Conservation (phyloP, 2,113 vertebrate genomes). For the Rutilus rutilus region DNA sequence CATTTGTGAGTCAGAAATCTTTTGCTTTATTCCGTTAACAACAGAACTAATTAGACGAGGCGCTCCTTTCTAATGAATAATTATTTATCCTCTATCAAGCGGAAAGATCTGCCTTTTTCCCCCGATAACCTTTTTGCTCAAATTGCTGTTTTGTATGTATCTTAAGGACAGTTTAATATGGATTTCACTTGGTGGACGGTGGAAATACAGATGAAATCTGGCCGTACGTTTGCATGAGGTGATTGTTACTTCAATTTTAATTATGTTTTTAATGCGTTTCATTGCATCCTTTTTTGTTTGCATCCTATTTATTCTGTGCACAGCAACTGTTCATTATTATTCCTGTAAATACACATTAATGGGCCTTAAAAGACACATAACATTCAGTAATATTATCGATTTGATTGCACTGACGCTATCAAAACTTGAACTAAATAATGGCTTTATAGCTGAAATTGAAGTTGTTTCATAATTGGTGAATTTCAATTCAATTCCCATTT, state of each 20-base stretch:
- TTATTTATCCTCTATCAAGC: conserved; percentile 75
- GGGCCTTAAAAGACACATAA: neutral
- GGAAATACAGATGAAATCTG: neutral
- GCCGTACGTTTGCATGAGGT: neutral
- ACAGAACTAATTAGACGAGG: conserved; percentile 71
- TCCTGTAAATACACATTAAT: neutral
- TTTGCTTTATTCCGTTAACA: conserved; percentile 62
- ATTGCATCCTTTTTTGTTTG: neutral
- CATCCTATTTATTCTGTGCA: neutral
- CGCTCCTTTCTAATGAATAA: conserved; percentile 72
- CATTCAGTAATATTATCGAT: neutral
- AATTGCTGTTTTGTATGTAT: conserved; percentile 40
- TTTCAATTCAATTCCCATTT: neutral
- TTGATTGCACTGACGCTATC: neutral
- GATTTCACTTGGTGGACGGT: neutral
- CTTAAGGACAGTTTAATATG: conserved; percentile 34
- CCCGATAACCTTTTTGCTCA: conserved; percentile 44
- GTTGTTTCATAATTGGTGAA: neutral
- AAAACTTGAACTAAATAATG: neutral
- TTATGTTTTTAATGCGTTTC: conserved; percentile 8
- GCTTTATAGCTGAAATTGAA: neutral
- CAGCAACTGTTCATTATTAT: neutral
- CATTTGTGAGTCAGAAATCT: conserved; percentile 61
- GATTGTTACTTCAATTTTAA: neutral
- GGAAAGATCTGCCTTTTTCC: conserved; percentile 63